Base-by-base conservation (phyloP, 2,888 invertebrate species). In the Eristalinus sepulchralis region DNA sequence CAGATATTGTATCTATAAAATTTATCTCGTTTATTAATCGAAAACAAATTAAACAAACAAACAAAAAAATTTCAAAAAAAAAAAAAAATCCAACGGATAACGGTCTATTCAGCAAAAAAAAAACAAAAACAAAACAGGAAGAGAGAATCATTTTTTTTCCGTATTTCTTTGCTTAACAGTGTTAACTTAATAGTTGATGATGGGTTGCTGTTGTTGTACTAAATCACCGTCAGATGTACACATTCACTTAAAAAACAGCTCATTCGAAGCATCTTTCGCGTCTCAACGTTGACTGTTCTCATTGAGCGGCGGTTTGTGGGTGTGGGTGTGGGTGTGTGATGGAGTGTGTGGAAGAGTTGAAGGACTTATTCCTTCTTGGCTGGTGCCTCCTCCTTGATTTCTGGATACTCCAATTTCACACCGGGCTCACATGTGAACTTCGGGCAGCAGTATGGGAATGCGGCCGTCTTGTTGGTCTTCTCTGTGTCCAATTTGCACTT, bases 361-460 rank as follows among this genome's bases (percentile, higher is more conserved):
- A 13, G 39, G 27, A 60, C 22, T 89, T 89, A 90, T 64, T 89
- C 88, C 60, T 91, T 90, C 73, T 90, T 90, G n/a, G 27, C 27
- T 2, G 88, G 83, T 47, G 47, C 47, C 53, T 89, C 90, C 71
- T 95, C 95, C 80, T 91, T 92, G 88, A 97, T 95, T 90, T 97
- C 97, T 2, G 97, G 97, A 93, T 96, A 97, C 92, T 97, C 97
- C 90, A 97, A 93, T 90, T 96, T 96, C 71, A 95, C 96, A 57
- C 97, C 97, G 22, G 95, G 95, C 91, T 97, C 97, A 93, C 97
- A 97, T 9, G 95, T 96, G 94, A 97, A 97, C 88, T 93, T 93
- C 0, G 97, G 97, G 91, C 97, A 98, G 92, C 97, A 97, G 34
- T 93, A 95, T 8, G 97, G 97, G 95, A 97, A 98, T 0, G 96